Evolutionary conservation across 2,113 vertebrate species (phyloP).

Genomic region (Phaethon lepturus): DNA sequence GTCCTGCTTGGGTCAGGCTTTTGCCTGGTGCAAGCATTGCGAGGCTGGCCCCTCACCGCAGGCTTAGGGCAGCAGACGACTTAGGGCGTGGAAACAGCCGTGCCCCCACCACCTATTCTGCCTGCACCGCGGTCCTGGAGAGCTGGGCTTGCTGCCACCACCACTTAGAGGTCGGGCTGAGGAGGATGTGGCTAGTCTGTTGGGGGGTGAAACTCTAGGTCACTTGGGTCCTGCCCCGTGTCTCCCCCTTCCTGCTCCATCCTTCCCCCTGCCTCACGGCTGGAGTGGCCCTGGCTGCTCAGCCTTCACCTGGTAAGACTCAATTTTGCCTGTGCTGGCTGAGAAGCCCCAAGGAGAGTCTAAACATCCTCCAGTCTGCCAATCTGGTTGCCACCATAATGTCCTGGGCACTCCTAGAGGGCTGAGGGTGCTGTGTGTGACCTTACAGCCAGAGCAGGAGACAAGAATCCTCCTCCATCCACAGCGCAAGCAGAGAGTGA

Average conservation of each 20-base stretch:
- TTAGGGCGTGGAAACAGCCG: neutral
- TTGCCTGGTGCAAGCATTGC: neutral
- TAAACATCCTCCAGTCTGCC: neutral
- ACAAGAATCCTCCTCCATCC: neutral
- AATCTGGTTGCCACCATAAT: neutral
- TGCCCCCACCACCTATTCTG: neutral
- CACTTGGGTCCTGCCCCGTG: neutral
- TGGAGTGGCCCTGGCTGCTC: neutral
- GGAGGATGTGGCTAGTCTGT: neutral
- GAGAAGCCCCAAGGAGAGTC: neutral
- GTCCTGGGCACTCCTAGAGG: neutral
- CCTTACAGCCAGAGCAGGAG: neutral
- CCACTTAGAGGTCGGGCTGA: neutral
- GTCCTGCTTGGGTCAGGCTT: neutral
- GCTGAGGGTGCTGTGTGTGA: neutral
- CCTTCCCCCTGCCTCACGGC: neutral
- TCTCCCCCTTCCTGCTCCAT: neutral
- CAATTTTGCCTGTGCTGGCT: neutral
- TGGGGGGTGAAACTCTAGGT: neutral
- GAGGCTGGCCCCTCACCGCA: neutral
- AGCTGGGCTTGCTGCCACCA: neutral
- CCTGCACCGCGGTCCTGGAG: accelerated
- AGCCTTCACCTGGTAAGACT: neutral
- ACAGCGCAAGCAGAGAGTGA: neutral
- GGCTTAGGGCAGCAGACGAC: neutral